Conservation (phyloP, 2,113 vertebrate genomes). For the Cryptotis parvus region DNA sequence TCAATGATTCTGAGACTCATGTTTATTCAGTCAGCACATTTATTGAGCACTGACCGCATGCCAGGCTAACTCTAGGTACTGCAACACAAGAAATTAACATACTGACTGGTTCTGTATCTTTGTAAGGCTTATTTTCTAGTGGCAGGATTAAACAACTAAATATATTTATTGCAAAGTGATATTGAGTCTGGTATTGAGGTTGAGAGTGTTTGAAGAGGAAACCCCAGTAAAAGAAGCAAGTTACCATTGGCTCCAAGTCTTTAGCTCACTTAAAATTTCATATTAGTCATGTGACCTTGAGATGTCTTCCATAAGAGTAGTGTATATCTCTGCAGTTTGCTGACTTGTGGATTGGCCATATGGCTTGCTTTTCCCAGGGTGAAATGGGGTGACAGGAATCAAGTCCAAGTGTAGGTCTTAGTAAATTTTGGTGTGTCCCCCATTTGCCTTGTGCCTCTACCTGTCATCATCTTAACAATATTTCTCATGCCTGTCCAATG, state of each 20-base stretch:
- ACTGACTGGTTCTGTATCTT: not conserved
- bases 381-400: not conserved
- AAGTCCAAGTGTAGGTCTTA: not conserved
- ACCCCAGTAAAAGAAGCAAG: not conserved
- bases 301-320: not conserved
- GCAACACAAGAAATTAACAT: not conserved
- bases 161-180: too few species aligned
- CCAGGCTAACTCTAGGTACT: not conserved
- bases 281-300: not conserved
- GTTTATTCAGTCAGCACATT: not conserved
- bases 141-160: not conserved
- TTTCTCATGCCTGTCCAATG: not conserved
- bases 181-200: not conserved
- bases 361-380: not conserved
- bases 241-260: not conserved
- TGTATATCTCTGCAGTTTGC: not conserved
- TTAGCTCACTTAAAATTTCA: not conserved
- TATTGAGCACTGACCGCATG: not conserved
- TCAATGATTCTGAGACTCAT: not conserved
- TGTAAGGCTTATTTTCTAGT: not conserved
- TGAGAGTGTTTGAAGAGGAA: not conserved
- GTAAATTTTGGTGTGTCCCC: not conserved
- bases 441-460: not conserved
- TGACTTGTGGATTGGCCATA: not conserved
- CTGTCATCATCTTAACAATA: not conserved